Base-by-base conservation (phyloP, 2,113 vertebrate species). In the Gavialis gangeticus region DNA sequence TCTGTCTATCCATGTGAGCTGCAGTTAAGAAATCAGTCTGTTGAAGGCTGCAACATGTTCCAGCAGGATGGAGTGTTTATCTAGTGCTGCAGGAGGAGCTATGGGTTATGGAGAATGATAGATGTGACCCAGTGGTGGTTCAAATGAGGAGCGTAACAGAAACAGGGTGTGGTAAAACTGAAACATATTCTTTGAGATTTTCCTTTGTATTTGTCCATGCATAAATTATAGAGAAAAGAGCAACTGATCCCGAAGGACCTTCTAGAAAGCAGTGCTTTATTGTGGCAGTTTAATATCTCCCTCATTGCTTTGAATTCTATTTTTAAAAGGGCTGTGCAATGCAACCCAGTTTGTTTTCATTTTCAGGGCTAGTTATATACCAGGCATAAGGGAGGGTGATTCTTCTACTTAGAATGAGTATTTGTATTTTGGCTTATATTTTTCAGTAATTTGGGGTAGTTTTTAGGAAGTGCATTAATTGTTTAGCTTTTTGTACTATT, bases 141-240 rank as follows among this genome's bases (percentile, higher is more conserved):
- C 34, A 19, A 17, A 34, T 60, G 77, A 37, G 59, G 10, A 21
- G 77, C 14, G 27, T 56, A 25, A 28, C 56, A 22, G 57, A 59
- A 59, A 17, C 15, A 28, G 5, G 34, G 30, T 46, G 5, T 58
- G 60, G 63, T 10, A 63, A 22, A 85, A 55, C n/a, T 59, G 59
- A 34, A 78, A 90, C 22, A 4, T 57, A 17, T 13, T 13, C 27
- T 22, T 91, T 24, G 58, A 82, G 13, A 30, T 15, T 12, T 16
- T 19, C 14, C 12, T 9, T 14, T 2, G 0, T 0, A 4, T 83
- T 18, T 66, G 88, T 71, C 30, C 14, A 12, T 25, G 6, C 10
- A 25, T 60, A 25, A 37, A 15, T 30, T 71, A 7, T 82, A 63
- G 34, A 71, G 18, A 71, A 71, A 1, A 6, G 30, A 12, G 30